phyloP scores from a whole-genome alignment of 2,113 vertebrate species.

The Rutilus rutilus region DNA sequence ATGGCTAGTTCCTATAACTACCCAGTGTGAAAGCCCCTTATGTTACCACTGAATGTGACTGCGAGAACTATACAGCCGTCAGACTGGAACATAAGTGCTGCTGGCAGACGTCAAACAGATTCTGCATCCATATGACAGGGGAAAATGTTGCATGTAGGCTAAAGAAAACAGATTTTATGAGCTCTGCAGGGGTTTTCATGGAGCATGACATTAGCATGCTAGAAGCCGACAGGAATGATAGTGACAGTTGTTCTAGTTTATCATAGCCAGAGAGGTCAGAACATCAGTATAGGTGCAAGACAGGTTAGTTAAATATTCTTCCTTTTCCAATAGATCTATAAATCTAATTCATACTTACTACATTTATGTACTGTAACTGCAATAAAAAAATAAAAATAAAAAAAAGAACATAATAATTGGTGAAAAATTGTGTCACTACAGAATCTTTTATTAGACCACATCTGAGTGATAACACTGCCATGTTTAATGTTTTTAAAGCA shows the following conservation, averaged over 20 bases:
- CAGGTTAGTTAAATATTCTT: background rate
- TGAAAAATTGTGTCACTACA: too few species aligned
- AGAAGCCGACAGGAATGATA: background rate
- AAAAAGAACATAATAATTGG: background rate
- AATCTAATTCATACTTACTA: background rate
- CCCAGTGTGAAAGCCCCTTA: too few species aligned
- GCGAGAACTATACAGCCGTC: background rate
- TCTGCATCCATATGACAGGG: background rate
- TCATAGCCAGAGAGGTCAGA: background rate
- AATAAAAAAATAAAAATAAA: too few species aligned
- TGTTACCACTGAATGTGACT: slow-evolving; percentile 1
- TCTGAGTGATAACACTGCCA: background rate
- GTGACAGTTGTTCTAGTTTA: background rate
- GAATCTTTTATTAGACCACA: too few species aligned
- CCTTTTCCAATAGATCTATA: background rate
- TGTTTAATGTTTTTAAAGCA: background rate
- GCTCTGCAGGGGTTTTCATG: background rate
- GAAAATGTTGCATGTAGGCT: background rate
- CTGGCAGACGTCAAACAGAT: slow-evolving; percentile 15
- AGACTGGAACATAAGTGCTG: background rate
- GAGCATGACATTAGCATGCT: background rate
- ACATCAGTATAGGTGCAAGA: background rate
- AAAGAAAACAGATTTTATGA: background rate
- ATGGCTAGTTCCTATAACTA: too few species aligned
- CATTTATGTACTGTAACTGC: background rate